These are phyloP conservation scores for Neosilurus hyrtlii DNA, from an alignment of 2,797 vertebrate genomes.

Conservation along the genomic window DNA sequence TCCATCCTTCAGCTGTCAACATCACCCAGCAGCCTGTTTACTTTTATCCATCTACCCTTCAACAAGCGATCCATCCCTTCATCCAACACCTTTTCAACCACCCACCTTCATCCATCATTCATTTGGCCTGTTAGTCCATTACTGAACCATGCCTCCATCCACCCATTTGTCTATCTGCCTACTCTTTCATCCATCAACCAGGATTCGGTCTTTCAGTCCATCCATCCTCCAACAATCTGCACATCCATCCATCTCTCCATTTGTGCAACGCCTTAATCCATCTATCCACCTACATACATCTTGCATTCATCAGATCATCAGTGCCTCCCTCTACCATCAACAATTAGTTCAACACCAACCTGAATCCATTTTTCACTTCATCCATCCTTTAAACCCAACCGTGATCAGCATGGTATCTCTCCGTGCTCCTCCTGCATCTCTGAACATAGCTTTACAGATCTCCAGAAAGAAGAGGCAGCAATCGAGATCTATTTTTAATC, in stretches of 20 bases:
- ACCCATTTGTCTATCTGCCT: neutral
- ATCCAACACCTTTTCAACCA: neutral
- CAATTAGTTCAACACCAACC: neutral
- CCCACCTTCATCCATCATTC: neutral
- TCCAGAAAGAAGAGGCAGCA: neutral
- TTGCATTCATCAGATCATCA: neutral
- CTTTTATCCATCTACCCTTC: neutral
- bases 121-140: too few species aligned
- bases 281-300: neutral
- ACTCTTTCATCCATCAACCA: neutral
- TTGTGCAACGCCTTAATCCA: neutral
- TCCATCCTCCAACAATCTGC: neutral
- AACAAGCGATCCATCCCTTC: neutral
- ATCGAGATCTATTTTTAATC: conserved; percentile 10
- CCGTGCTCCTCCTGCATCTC: neutral
- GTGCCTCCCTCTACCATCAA: neutral
- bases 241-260: neutral
- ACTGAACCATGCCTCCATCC: neutral
- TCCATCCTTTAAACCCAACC: neutral
- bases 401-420: neutral
- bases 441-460: neutral
- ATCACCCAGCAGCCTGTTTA: neutral
- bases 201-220: too few species aligned
- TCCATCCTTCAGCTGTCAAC: too few species aligned
- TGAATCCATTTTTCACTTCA: neutral